These are phyloP conservation scores for Tethya wilhelma DNA, from an alignment of 37 sponge, comb jelly and placozoan genomes.

Conservation along the genomic window DNA sequence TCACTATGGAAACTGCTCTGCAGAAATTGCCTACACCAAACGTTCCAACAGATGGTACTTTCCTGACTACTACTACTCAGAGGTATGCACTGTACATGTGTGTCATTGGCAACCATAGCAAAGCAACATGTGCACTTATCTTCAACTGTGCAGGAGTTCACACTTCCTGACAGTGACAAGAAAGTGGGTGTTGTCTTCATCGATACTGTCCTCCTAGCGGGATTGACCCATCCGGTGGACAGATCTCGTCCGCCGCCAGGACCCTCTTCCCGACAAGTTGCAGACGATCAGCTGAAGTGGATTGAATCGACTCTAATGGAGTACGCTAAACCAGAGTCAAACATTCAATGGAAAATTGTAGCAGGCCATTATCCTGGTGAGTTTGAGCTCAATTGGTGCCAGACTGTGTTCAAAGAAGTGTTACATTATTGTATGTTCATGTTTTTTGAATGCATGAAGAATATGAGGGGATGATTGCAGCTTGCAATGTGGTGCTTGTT, in stretches of 20 bases:
- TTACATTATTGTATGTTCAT: neutral
- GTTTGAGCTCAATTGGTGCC: neutral
- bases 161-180: conserved; percentile 45
- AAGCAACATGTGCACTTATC: neutral
- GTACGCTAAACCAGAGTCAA: conserved; percentile 23
- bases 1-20: conserved; percentile 93
- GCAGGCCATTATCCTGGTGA: conserved; percentile 90
- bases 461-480: too few relatives aligned
- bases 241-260: conserved; percentile 57
- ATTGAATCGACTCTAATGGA: conserved; percentile 67
- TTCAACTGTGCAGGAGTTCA: conserved; percentile 26
- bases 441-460: too few relatives aligned
- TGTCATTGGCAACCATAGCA: neutral
- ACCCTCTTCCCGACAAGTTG: conserved; percentile 25
- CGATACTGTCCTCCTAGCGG: conserved; percentile 85
- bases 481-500: too few relatives aligned
- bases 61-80: conserved; percentile 81
- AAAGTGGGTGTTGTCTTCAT: conserved; percentile 83
- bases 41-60: conserved; percentile 82
- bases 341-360: conserved; percentile 76
- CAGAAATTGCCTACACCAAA: conserved; percentile 84
- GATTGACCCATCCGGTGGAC: conserved; percentile 62
- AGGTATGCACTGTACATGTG: conserved; percentile 37
- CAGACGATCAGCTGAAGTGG: conserved; percentile 81
- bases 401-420: neutral